Conservation (phyloP, 2,888 invertebrate species). For the Eupithecia insigniata region DNA sequence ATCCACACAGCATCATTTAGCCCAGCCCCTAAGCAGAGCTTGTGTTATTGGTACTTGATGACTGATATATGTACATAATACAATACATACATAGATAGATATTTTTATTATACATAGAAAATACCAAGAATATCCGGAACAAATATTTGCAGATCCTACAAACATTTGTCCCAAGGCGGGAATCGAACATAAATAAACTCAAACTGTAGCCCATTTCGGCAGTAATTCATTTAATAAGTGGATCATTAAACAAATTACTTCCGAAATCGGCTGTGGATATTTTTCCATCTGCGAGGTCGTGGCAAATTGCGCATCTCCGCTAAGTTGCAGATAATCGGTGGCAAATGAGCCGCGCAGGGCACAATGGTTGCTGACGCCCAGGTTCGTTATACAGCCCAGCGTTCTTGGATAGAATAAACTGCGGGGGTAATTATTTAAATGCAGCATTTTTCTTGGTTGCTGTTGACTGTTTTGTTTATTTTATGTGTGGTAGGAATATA, state of each 20-base stretch:
- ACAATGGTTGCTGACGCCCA: slow-evolving; percentile 15
- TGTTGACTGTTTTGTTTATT: not conserved
- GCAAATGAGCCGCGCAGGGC: slow-evolving; percentile 52
- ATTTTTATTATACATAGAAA: too few species aligned
- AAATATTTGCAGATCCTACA: too few species aligned
- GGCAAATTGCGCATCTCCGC: slow-evolving; percentile 51
- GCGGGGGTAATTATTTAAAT: slow-evolving; percentile 1
- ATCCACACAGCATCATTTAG: too few species aligned
- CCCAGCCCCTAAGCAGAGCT: too few species aligned
- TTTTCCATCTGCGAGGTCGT: slow-evolving; percentile 18
- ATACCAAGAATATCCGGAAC: too few species aligned
- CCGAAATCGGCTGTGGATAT: not conserved
- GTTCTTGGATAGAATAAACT: slow-evolving; percentile 4
- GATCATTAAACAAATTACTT: slow-evolving; percentile 5
- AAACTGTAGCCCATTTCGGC: too few species aligned
- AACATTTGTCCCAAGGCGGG: too few species aligned
- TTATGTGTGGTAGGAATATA: not conserved
- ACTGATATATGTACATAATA: too few species aligned
- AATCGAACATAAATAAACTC: too few species aligned
- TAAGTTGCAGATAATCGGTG: slow-evolving; percentile 58
- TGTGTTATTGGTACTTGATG: too few species aligned
- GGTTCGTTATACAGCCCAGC: slow-evolving; percentile 8
- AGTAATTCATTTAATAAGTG: too few species aligned
- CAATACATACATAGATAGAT: too few species aligned
- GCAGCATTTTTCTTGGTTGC: not conserved